Percentiles rank a stretch among this genome's conserved stretches.
These are phyloP conservation scores for Vireo griseus DNA, from an alignment of 2,797 vertebrate genomes.

Conservation along the genomic window DNA sequence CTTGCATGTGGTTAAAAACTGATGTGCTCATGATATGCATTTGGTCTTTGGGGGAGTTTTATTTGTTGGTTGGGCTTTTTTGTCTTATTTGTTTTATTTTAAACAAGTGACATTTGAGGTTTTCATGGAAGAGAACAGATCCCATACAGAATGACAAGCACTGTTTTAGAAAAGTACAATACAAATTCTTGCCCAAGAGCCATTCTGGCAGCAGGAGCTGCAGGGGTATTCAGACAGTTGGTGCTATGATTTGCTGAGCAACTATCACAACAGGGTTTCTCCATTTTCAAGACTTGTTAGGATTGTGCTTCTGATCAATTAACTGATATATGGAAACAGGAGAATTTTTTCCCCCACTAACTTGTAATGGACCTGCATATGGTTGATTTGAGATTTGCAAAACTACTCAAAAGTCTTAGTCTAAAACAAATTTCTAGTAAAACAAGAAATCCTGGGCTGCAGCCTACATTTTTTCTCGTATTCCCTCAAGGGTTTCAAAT, in stretches of 20 bases:
- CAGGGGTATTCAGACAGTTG: background rate
- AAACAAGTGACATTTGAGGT: background rate
- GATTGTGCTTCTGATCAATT: background rate
- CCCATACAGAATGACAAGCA: background rate
- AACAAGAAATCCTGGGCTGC: slow-evolving; percentile 7
- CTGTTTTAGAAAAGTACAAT: background rate
- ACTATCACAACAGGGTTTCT: background rate
- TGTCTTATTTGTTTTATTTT: background rate
- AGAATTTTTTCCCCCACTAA: background rate
- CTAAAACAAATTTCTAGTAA: background rate
- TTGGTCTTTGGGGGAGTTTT: background rate
- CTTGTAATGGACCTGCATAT: background rate
- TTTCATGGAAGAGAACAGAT: background rate
- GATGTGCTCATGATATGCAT: background rate
- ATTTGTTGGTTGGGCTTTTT: background rate
- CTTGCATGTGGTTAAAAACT: background rate
- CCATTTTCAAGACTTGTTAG: background rate
- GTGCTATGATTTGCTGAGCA: background rate
- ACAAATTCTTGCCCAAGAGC: background rate
- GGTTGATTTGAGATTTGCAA: background rate
- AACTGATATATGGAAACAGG: background rate
- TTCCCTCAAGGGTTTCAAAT: background rate
- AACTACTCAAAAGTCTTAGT: background rate
- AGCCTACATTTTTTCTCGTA: background rate
- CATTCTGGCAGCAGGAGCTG: background rate